Percentiles rank a stretch among this genome's conserved stretches.
Conservation (phyloP, 2,888 invertebrate species). For the Idaea biselata region DNA sequence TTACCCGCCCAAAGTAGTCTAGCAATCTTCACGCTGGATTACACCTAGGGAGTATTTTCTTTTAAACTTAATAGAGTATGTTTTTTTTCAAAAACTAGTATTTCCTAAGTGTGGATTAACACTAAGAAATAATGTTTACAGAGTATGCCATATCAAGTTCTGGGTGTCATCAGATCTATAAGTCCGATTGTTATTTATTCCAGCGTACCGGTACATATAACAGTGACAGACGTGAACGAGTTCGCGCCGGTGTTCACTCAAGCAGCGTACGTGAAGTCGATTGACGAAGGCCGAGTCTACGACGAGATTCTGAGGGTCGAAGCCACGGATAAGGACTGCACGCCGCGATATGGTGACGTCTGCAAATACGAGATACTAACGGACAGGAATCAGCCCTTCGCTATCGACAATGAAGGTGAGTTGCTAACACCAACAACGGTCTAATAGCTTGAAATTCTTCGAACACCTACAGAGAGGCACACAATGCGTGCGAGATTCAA, state of each 20-base stretch:
- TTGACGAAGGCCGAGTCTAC: slow-evolving; percentile 94
- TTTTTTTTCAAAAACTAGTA: too few relatives aligned
- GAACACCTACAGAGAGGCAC: neutral
- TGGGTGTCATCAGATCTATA: neutral
- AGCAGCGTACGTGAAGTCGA: slow-evolving; percentile 92
- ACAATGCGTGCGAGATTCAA: too few relatives aligned
- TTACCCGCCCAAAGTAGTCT: too few relatives aligned
- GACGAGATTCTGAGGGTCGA: slow-evolving; percentile 94
- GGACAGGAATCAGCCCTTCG: slow-evolving; percentile 86
- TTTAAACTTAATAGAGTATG: too few relatives aligned
- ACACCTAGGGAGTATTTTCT: too few relatives aligned
- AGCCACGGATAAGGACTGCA: slow-evolving; percentile 96
- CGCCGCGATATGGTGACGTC: slow-evolving; percentile 96
- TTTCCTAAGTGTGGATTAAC: too few relatives aligned
- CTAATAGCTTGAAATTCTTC: neutral
- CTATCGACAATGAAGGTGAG: slow-evolving; percentile 93
- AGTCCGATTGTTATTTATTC: neutral
- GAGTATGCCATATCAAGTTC: neutral
- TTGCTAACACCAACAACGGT: slow-evolving; percentile 1
- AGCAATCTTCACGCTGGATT: too few relatives aligned
- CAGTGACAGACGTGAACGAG: slow-evolving; percentile 97
- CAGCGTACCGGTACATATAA: slow-evolving; percentile 96
- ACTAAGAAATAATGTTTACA: too few relatives aligned
- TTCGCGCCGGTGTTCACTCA: slow-evolving; percentile 95
- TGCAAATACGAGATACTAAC: slow-evolving; percentile 98